phyloP scores from a whole-genome alignment of 2,888 invertebrate species.

The Ametastegia equiseti region DNA sequence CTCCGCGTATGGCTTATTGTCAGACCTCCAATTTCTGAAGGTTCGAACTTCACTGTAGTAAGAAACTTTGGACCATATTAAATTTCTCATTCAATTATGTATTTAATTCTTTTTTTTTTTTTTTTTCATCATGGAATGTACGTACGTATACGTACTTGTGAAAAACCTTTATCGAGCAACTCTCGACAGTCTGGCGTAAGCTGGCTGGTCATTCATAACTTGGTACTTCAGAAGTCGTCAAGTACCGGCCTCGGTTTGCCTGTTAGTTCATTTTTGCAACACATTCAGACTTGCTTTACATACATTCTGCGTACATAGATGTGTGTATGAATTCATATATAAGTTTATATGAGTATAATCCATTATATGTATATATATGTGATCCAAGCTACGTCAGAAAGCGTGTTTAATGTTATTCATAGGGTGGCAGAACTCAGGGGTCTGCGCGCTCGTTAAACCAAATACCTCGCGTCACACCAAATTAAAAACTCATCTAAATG shows the following conservation, averaged over 20 bases:
- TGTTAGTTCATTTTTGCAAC: background rate
- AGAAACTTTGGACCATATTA: background rate
- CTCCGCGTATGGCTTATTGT: background rate
- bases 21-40: background rate
- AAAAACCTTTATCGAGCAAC: background rate
- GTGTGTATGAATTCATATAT: background rate
- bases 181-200: background rate
- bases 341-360: too few species aligned
- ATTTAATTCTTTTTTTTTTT: too few species aligned
- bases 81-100: too few species aligned
- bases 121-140: background rate
- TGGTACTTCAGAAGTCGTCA: background rate
- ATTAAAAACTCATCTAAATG: slow-evolving; percentile 69
- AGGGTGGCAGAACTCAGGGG: slow-evolving; percentile 54
- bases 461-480: slow-evolving; percentile 66
- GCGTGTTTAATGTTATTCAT: slow-evolving; percentile 62
- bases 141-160: background rate
- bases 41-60: background rate
- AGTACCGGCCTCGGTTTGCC: background rate
- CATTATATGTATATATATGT: background rate
- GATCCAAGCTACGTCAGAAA: slow-evolving; percentile 27
- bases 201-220: background rate
- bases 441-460: slow-evolving; percentile 65
- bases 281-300: background rate
- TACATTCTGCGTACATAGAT: background rate